A percentile compares a stretch with the other conserved stretches of the same genome.
These are phyloP conservation scores for Carcinoscorpius rotundicauda DNA, from an alignment of 1,140 invertebrate genomes.

Conservation along the genomic window DNA sequence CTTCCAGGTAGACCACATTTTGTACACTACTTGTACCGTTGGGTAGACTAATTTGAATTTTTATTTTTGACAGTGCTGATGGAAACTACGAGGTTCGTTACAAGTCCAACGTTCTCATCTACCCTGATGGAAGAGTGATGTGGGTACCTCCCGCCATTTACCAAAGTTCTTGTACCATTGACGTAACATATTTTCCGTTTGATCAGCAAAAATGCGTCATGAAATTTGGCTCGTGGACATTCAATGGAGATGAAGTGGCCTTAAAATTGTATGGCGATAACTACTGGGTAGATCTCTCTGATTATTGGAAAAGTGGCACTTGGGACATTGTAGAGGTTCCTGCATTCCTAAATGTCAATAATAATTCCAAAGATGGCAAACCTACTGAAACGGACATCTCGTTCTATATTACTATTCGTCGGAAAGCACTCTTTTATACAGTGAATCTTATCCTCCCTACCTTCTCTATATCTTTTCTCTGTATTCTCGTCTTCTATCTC, in stretches of 20 bases:
- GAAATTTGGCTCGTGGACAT: conserved; percentile 99
- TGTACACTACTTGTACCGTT: too few species aligned
- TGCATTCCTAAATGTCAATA: conserved; percentile 79
- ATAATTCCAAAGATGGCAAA: conserved; percentile 39
- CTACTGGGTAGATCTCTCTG: conserved; percentile 86
- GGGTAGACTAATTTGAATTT: not conserved
- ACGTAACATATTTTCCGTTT: conserved; percentile 98
- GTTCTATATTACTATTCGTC: conserved; percentile 89
- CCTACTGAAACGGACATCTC: conserved; percentile 92
- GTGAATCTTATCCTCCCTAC: conserved; percentile 98
- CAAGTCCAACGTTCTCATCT: conserved; percentile 93
- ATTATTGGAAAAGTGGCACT: conserved; percentile 96
- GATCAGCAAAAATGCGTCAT: conserved; percentile 98
- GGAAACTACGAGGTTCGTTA: conserved; percentile 94
- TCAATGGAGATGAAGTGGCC: conserved; percentile 92
- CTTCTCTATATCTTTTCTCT: conserved; percentile 95
- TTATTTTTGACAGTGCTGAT: conserved; percentile 60
- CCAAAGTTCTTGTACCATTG: conserved; percentile 97
- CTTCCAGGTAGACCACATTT: too few species aligned
- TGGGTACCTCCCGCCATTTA: conserved; percentile 99
- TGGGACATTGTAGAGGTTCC: conserved; percentile 99
- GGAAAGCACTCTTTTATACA: conserved; percentile 98
- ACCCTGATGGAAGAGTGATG: conserved; percentile 77
- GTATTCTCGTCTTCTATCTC: conserved; percentile 95
- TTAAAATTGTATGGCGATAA: conserved; percentile 88